These are phyloP conservation scores for Perodicticus potto DNA, from an alignment of 2,797 vertebrate species.

Conservation along the genomic window DNA sequence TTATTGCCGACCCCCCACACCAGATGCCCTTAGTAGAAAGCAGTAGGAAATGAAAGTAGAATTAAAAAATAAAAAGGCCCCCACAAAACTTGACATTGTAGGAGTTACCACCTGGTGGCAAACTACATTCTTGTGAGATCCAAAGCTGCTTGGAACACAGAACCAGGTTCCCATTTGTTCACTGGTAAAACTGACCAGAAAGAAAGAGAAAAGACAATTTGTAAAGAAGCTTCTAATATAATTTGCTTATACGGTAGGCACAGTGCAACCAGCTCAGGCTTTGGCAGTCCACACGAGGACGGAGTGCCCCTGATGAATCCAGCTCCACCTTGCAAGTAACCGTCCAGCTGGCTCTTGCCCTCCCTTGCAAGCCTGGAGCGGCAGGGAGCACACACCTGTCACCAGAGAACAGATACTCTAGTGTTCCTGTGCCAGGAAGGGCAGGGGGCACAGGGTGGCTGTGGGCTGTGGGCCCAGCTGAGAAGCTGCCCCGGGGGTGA, in stretches of 20 bases:
- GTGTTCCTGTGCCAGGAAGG: not conserved
- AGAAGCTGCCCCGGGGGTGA: no score
- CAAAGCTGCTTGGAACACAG: not conserved
- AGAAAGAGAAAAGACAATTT: not conserved
- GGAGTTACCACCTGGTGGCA: not conserved
- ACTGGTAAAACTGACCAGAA: not conserved
- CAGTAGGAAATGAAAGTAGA: not conserved
- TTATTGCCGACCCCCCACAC: not conserved
- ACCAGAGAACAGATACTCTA: not conserved
- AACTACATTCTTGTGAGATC: not conserved
- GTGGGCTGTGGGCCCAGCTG: not conserved
- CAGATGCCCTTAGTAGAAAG: not conserved
- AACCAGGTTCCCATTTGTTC: not conserved
- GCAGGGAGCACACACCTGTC: not conserved
- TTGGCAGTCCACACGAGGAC: not conserved
- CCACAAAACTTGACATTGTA: not conserved
- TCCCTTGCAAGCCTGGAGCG: not conserved
- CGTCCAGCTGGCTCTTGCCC: not conserved
- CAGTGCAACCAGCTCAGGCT: not conserved
- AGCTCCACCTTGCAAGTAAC: not conserved
- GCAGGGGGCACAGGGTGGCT: not conserved
- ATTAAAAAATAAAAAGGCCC: no score
- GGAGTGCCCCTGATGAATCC: not conserved
- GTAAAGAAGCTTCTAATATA: not conserved
- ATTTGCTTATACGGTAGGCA: not conserved